Evolutionary conservation across 2,113 vertebrate species (phyloP).

Genomic region (Anguilla rostrata): DNA sequence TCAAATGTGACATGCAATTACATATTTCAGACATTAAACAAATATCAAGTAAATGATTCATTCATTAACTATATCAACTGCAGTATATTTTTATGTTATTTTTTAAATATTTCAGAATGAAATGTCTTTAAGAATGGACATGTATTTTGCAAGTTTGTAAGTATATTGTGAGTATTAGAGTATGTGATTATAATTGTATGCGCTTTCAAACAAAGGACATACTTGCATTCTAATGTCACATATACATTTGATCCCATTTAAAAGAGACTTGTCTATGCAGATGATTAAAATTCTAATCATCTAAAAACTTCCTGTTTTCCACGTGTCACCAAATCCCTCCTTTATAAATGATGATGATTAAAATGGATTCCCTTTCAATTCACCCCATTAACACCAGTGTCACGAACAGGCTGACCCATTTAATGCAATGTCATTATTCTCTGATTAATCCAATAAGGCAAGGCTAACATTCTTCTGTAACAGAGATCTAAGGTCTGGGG

Average conservation of each 20-base stretch:
- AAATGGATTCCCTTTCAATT: constrained; percentile 7
- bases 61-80: too few relatives aligned
- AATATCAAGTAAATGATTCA: too few relatives aligned
- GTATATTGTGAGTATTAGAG: not conserved
- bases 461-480: not conserved
- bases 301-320: not conserved
- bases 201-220: not conserved
- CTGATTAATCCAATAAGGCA: not conserved
- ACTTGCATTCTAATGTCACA: not conserved
- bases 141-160: not conserved
- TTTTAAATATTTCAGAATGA: too few relatives aligned
- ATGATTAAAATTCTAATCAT: not conserved
- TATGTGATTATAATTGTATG: not conserved
- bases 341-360: constrained; percentile 1
- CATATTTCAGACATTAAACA: too few relatives aligned
- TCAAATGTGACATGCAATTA: too few relatives aligned
- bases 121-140: not conserved
- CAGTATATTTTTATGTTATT: too few relatives aligned
- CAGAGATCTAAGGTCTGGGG: constrained; percentile 1
- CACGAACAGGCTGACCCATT: not conserved
- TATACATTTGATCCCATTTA: not conserved
- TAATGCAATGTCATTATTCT: constrained; percentile 7
- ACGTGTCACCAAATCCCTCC: not conserved
- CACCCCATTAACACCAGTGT: not conserved
- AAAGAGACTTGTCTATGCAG: not conserved